Evolutionary conservation across 2,888 invertebrate genomes (phyloP).

Genomic region (Drepana falcataria): DNA sequence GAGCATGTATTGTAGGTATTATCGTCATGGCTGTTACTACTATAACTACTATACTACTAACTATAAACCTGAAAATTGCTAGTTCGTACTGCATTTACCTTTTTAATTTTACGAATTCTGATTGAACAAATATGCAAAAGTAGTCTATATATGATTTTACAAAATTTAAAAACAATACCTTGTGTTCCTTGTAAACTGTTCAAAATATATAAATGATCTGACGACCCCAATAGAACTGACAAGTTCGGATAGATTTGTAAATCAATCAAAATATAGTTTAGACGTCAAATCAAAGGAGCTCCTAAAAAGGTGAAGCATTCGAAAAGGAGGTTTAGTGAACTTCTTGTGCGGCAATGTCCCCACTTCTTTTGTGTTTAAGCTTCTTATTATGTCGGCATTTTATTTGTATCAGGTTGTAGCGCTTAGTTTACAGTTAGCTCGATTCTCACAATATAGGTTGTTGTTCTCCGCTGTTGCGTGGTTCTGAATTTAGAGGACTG

Average conservation of each 20-base stretch:
- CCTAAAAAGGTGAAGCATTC: neutral
- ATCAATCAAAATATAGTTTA: neutral
- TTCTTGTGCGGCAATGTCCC: neutral
- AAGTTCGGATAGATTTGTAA: neutral
- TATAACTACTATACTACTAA: too few species aligned
- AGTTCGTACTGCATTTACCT: too few species aligned
- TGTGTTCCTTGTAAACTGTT: neutral
- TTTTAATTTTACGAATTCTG: too few species aligned
- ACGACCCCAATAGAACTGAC: neutral
- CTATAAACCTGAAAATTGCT: too few species aligned
- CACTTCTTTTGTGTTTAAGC: neutral
- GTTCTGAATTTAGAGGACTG: neutral
- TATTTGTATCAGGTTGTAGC: neutral
- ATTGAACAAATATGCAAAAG: too few species aligned
- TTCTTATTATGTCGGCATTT: neutral
- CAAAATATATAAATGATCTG: neutral
- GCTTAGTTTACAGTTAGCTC: constrained; percentile 1
- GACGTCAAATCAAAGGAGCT: neutral
- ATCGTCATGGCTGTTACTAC: too few species aligned
- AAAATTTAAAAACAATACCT: neutral
- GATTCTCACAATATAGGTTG: neutral
- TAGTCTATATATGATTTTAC: neutral
- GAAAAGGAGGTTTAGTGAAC: neutral
- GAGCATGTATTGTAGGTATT: too few species aligned
- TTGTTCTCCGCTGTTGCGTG: neutral